These are phyloP conservation scores for Lycodopsis pacificus DNA, from an alignment of 2,797 vertebrate genomes.

Conservation along the genomic window DNA sequence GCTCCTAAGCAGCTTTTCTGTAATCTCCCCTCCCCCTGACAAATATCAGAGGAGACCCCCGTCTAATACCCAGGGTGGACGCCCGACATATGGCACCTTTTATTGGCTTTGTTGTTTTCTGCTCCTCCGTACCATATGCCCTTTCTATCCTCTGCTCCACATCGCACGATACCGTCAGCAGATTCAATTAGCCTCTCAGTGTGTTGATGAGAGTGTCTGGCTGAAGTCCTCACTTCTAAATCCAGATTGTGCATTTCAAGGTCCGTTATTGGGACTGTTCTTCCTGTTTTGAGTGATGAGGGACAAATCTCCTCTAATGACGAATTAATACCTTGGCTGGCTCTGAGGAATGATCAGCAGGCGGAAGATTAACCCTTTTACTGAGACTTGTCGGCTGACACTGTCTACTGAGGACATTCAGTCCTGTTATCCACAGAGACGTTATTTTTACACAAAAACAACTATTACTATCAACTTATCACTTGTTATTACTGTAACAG, in stretches of 20 bases:
- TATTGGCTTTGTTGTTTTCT: conserved; percentile 69
- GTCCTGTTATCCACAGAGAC: neutral
- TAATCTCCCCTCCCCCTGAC: conserved; percentile 65
- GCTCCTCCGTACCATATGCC: conserved; percentile 56
- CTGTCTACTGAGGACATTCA: neutral
- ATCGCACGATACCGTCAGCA: neutral
- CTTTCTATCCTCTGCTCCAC: conserved; percentile 10
- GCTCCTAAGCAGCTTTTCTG: conserved; percentile 71
- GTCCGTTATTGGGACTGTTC: conserved; percentile 13
- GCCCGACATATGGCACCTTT: conserved; percentile 74
- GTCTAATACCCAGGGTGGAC: conserved; percentile 58
- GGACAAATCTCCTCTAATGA: conserved; percentile 85
- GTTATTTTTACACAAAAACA: neutral
- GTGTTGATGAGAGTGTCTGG: conserved; percentile 17
- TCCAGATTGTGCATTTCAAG: conserved; percentile 11
- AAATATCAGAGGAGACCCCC: conserved; percentile 66
- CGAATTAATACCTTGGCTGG: conserved; percentile 78
- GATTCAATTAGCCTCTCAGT: conserved; percentile 32
- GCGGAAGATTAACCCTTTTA: conserved; percentile 82
- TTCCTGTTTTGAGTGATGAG: conserved; percentile 72
- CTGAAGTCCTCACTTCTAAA: conserved; percentile 21
- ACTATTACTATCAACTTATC: neutral
- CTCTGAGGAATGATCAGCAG: conserved; percentile 71
- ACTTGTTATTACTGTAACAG: neutral
- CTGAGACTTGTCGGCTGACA: conserved; percentile 16